Evolutionary conservation across 2,888 invertebrate species (phyloP).

Genomic region (Sinotaia quadrata): DNA sequence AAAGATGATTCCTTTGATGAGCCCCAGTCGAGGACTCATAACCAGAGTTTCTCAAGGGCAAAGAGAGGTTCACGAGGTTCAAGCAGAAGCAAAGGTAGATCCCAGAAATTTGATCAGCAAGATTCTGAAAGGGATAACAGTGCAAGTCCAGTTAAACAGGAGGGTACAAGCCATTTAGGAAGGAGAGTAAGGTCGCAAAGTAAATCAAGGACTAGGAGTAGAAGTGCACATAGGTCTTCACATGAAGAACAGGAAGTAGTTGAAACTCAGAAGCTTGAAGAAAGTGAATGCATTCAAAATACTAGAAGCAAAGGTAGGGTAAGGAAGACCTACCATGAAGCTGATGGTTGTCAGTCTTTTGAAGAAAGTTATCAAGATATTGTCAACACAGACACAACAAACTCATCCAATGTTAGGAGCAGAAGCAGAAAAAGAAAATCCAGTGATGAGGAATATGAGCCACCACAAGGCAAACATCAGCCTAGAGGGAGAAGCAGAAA

Average conservation of each 20-base stretch:
- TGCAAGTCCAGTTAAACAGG: not conserved
- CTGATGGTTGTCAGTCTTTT: too few species aligned
- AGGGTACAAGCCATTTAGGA: not conserved
- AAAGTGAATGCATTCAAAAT: not conserved
- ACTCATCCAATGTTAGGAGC: too few species aligned
- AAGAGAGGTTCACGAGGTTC: constrained; percentile 13
- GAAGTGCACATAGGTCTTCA: not conserved
- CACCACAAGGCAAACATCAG: not conserved
- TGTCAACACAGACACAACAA: too few species aligned
- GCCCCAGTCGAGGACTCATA: not conserved
- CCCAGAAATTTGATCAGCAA: constrained; percentile 8
- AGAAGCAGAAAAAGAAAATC: constrained; percentile 13
- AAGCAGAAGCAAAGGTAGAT: constrained; percentile 29
- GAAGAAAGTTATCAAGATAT: too few species aligned
- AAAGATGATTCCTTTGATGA: constrained; percentile 20
- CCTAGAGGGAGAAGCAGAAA: not conserved
- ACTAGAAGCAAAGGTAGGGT: too few species aligned
- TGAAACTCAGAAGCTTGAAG: not conserved
- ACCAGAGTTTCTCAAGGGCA: not conserved
- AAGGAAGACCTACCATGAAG: too few species aligned
- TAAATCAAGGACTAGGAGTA: too few species aligned
- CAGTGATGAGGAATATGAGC: constrained; percentile 18
- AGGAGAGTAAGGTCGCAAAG: constrained; percentile 1
- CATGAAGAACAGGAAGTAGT: not conserved
- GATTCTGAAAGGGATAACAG: not conserved